A percentile compares a stretch with the other conserved stretches of the same genome.
Evolutionary conservation across 1,140 invertebrate genomes (phyloP).

Genomic region (Amphibalanus amphitrite): DNA sequence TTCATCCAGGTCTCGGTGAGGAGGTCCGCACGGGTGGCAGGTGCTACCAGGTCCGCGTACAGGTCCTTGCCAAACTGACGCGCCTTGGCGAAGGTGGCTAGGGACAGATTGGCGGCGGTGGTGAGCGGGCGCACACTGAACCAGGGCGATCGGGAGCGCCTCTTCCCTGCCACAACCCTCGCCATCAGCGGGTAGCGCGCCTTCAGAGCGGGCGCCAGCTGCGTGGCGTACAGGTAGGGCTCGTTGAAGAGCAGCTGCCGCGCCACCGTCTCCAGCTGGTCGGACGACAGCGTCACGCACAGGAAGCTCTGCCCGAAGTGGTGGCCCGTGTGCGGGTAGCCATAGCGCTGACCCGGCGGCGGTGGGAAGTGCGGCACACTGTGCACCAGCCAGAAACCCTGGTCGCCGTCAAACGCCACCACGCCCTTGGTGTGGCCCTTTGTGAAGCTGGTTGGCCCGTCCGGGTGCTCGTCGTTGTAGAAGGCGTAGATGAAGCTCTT

Average conservation of each 20-base stretch:
- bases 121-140: slow-evolving; percentile 37
- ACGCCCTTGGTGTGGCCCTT: slow-evolving; percentile 74
- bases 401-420: slow-evolving; percentile 44
- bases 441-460: slow-evolving; percentile 28
- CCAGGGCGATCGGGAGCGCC: slow-evolving; percentile 42
- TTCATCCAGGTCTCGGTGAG: slow-evolving; percentile 77
- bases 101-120: slow-evolving; percentile 37
- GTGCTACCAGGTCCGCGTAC: slow-evolving; percentile 62
- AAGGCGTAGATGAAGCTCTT: slow-evolving; percentile 34
- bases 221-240: slow-evolving; percentile 42
- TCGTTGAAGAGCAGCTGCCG: slow-evolving; percentile 54
- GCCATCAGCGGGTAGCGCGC: slow-evolving; percentile 37
- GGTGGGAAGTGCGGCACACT: slow-evolving; percentile 70
- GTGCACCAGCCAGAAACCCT: slow-evolving; percentile 77
- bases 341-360: slow-evolving; percentile 37
- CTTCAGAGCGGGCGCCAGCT: slow-evolving; percentile 35
- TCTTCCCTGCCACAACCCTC: slow-evolving; percentile 39
- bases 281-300: slow-evolving; percentile 51
- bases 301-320: slow-evolving; percentile 70
- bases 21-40: slow-evolving; percentile 45
- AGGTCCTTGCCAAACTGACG: slow-evolving; percentile 56
- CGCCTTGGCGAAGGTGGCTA: slow-evolving; percentile 62
- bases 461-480: slow-evolving; percentile 70
- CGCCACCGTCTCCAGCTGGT: slow-evolving; percentile 49
- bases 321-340: slow-evolving; percentile 50